A percentile compares a stretch with the other conserved stretches of the same genome.
These are phyloP conservation scores for Orthonychiurus folsomi DNA, from an alignment of 2,888 invertebrate genomes.

Conservation along the genomic window DNA sequence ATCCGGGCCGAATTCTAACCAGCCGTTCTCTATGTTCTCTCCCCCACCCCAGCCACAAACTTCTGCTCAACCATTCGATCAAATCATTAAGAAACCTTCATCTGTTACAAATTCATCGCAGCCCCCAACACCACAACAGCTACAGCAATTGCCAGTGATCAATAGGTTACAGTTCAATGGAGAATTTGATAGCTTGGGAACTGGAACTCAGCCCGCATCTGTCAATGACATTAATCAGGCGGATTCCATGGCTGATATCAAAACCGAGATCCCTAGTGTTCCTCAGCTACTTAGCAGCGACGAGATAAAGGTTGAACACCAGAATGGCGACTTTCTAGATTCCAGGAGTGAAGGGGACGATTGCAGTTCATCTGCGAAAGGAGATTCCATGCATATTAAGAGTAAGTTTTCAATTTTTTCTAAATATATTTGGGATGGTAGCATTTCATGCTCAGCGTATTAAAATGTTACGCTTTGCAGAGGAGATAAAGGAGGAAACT, in stretches of 20 bases:
- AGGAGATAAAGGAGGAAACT: constrained; percentile 39
- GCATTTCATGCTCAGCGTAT: no score
- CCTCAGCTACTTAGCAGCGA: constrained; percentile 21
- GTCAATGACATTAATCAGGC: constrained; percentile 33
- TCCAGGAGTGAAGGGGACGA: constrained; percentile 7
- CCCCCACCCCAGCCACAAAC: constrained; percentile 43
- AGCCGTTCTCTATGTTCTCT: constrained; percentile 22
- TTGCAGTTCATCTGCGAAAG: not conserved
- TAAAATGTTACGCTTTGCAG: constrained; percentile 13
- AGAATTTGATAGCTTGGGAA: constrained; percentile 28
- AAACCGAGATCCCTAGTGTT: constrained; percentile 33
- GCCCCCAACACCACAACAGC: constrained; percentile 53
- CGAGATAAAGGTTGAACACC: not conserved
- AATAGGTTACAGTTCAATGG: constrained; percentile 37
- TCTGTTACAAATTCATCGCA: constrained; percentile 40
- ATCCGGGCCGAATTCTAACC: constrained; percentile 16
- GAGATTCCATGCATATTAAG: constrained; percentile 14
- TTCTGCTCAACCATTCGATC: constrained; percentile 34
- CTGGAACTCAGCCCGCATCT: constrained; percentile 27
- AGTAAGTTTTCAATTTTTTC: constrained; percentile 1
- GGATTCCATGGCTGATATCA: constrained; percentile 31
- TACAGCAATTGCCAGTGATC: constrained; percentile 24
- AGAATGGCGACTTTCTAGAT: not conserved
- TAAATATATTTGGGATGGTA: not conserved
- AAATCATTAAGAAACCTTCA: constrained; percentile 34